Percentiles rank a stretch among this genome's conserved stretches.
phyloP scores from a whole-genome alignment of 2,888 invertebrate genomes.

The Leptinotarsa peninsularis region DNA sequence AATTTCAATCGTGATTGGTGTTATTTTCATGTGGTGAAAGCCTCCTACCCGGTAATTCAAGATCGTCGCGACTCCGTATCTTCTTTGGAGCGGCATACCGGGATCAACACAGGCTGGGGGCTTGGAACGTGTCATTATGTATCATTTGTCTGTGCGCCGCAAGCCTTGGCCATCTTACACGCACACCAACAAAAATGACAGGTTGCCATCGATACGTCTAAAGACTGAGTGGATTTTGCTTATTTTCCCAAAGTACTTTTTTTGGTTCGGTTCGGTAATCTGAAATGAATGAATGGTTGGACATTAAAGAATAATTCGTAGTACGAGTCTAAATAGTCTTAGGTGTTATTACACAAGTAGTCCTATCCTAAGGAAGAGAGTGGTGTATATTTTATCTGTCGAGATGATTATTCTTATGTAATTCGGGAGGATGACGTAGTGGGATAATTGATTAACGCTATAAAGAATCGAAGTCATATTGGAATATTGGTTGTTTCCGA shows the following conservation, averaged over 20 bases:
- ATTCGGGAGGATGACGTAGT: no score
- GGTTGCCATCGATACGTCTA: constrained; percentile 12
- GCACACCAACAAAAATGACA: constrained; percentile 13
- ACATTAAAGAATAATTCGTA: no score
- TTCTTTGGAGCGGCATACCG: constrained; percentile 9
- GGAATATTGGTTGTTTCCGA: no score
- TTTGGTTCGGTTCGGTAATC: neutral
- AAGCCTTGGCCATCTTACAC: constrained; percentile 15
- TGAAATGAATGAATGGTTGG: no score
- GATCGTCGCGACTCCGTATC: constrained; percentile 14
- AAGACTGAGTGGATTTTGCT: neutral
- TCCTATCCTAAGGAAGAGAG: no score
- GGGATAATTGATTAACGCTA: no score
- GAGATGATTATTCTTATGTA: no score
- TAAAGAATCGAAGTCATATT: no score
- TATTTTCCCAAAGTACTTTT: neutral
- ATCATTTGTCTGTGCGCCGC: constrained; percentile 19
- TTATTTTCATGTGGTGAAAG: constrained; percentile 17
- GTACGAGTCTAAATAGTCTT: no score
- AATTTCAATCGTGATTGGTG: neutral
- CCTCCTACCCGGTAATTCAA: constrained; percentile 15
- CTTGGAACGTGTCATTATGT: constrained; percentile 20
- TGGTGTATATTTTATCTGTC: no score
- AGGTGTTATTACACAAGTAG: no score
- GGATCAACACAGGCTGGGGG: constrained; percentile 17